phyloP scores from a whole-genome alignment of 1,140 invertebrate species.

The Daktulosphaira vitifoliae region DNA sequence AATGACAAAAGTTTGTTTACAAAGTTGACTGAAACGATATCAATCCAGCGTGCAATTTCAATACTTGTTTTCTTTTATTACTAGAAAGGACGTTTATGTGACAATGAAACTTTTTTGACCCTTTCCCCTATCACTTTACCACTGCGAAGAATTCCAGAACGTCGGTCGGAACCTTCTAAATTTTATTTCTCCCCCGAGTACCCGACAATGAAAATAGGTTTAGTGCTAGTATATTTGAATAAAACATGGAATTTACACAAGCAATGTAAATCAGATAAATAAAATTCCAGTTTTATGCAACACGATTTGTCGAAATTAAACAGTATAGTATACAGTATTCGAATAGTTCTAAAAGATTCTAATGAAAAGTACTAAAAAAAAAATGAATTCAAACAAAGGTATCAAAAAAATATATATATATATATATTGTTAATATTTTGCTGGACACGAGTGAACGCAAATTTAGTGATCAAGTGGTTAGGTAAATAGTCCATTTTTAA shows the following conservation, averaged over 20 bases:
- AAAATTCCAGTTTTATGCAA: slow-evolving; percentile 13
- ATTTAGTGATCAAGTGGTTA: too few relatives aligned
- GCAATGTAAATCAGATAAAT: slow-evolving; percentile 18
- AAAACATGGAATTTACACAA: neutral
- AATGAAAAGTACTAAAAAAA: too few relatives aligned
- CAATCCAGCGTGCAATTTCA: slow-evolving; percentile 9
- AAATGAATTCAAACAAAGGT: too few relatives aligned
- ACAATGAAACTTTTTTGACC: slow-evolving; percentile 22
- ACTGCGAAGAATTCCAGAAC: neutral
- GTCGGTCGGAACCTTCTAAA: neutral
- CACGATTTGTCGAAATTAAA: slow-evolving; percentile 1
- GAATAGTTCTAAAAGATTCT: too few relatives aligned
- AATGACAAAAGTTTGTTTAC: slow-evolving; percentile 18
- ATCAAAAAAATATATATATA: too few relatives aligned
- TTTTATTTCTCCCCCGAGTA: neutral
- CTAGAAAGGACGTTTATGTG: neutral
- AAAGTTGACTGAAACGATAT: neutral
- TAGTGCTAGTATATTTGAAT: neutral
- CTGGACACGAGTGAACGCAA: too few relatives aligned
- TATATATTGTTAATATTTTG: too few relatives aligned
- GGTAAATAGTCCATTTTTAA: too few relatives aligned
- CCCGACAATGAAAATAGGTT: neutral
- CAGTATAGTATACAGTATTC: too few relatives aligned
- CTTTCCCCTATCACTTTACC: neutral
- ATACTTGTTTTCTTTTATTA: slow-evolving; percentile 1